These are phyloP conservation scores for Paedocypris sp. DNA, from an alignment of 2,113 vertebrate species.

Conservation along the genomic window DNA sequence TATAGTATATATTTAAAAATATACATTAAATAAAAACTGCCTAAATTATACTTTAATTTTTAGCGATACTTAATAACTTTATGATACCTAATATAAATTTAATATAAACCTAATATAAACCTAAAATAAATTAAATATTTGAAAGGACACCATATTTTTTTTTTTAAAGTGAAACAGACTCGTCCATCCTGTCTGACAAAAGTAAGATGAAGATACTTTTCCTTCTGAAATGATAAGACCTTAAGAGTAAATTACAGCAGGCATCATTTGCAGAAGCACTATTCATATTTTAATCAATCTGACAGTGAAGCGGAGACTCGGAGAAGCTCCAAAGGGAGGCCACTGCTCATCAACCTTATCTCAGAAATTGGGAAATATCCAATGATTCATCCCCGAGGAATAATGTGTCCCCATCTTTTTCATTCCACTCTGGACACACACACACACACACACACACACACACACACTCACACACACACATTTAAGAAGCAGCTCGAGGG, in stretches of 20 bases:
- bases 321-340: slow-evolving; percentile 45
- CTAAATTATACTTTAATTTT: too few relatives aligned
- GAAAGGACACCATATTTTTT: too few relatives aligned
- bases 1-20: too few relatives aligned
- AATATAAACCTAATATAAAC: too few relatives aligned
- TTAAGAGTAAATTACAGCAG: slow-evolving; percentile 38
- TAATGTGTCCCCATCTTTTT: slow-evolving; percentile 16
- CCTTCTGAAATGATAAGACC: slow-evolving; percentile 22
- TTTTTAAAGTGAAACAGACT: too few relatives aligned
- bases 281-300: slow-evolving; percentile 66
- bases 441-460: not conserved
- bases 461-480: not conserved
- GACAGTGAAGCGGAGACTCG: slow-evolving; percentile 48
- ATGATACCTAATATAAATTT: too few relatives aligned
- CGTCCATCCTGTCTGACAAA: too few relatives aligned
- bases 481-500: not conserved
- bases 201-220: slow-evolving; percentile 18
- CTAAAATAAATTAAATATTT: too few relatives aligned
- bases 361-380: slow-evolving; percentile 40
- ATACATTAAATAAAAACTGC: too few relatives aligned
- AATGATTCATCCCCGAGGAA: slow-evolving; percentile 29
- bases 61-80: too few relatives aligned
- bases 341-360: slow-evolving; percentile 50
- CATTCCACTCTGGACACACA: not conserved
- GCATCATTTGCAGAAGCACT: slow-evolving; percentile 52